phyloP scores from a whole-genome alignment of 2,797 vertebrate genomes.

The Tympanoctomys barrerae region DNA sequence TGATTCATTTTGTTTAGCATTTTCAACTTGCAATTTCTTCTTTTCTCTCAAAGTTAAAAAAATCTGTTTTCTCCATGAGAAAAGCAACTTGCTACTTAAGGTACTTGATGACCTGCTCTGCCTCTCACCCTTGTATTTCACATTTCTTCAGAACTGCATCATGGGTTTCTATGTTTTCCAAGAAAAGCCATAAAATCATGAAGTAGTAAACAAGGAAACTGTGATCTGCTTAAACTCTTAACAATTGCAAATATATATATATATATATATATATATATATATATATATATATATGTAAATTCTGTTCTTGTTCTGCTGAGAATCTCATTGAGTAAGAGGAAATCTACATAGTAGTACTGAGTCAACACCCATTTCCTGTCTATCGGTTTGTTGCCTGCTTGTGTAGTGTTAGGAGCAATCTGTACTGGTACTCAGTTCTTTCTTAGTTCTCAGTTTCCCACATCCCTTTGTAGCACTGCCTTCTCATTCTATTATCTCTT shows the following conservation, averaged over 20 bases:
- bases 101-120: slow-evolving; percentile 94
- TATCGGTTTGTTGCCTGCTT: neutral
- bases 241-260: too few species aligned
- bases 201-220: neutral
- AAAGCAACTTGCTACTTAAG: slow-evolving; percentile 95
- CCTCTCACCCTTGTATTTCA: slow-evolving; percentile 95
- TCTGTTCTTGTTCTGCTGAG: neutral
- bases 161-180: slow-evolving; percentile 93
- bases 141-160: slow-evolving; percentile 90
- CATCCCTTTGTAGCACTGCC: neutral
- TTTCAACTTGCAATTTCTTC: slow-evolving; percentile 97
- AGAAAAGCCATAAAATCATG: slow-evolving; percentile 88
- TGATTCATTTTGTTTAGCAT: slow-evolving; percentile 87
- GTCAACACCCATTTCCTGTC: neutral
- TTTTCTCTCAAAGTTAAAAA: slow-evolving; percentile 95
- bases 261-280: neutral
- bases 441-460: neutral
- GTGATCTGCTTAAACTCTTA: neutral
- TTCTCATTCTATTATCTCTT: neutral
- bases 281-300: neutral
- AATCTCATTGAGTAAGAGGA: neutral
- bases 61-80: slow-evolving; percentile 93
- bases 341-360: too few species aligned
- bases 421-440: neutral
- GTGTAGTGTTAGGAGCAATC: neutral